These are phyloP conservation scores for Caerostris darwini DNA, from an alignment of 1,140 invertebrate species.

Conservation along the genomic window DNA sequence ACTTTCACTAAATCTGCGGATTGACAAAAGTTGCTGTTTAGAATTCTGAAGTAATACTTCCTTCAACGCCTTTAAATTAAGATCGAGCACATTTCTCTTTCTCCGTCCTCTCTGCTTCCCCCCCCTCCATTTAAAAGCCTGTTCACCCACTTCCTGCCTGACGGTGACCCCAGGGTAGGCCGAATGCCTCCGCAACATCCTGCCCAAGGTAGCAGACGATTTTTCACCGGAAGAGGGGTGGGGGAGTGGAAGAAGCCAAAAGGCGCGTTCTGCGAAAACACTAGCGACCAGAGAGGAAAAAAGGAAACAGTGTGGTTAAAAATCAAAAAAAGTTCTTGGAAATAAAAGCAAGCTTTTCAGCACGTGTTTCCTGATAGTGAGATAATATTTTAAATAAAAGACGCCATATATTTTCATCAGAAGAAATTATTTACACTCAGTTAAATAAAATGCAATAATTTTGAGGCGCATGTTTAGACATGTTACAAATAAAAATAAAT, in stretches of 20 bases:
- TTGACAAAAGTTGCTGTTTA: neutral
- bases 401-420: neutral
- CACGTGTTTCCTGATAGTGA: neutral
- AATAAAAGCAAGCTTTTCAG: too few species aligned
- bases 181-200: constrained; percentile 44
- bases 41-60: constrained; percentile 1
- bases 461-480: too few species aligned
- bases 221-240: neutral
- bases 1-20: too few species aligned
- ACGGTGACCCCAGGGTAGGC: constrained; percentile 33
- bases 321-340: neutral
- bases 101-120: neutral
- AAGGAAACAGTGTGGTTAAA: neutral
- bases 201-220: constrained; percentile 30
- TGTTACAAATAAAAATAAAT: too few species aligned
- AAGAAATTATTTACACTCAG: neutral
- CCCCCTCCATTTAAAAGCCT: neutral
- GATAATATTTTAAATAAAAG: neutral
- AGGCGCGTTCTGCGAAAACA: constrained; percentile 18
- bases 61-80: constrained; percentile 15
- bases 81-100: neutral
- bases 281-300: neutral
- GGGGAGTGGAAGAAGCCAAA: neutral
- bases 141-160: constrained; percentile 59
- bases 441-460: too few species aligned